Percentiles rank a stretch among this genome's conserved stretches.
phyloP scores from a whole-genome alignment of 2,888 invertebrate genomes.

The Petrolisthes manimaculis region DNA sequence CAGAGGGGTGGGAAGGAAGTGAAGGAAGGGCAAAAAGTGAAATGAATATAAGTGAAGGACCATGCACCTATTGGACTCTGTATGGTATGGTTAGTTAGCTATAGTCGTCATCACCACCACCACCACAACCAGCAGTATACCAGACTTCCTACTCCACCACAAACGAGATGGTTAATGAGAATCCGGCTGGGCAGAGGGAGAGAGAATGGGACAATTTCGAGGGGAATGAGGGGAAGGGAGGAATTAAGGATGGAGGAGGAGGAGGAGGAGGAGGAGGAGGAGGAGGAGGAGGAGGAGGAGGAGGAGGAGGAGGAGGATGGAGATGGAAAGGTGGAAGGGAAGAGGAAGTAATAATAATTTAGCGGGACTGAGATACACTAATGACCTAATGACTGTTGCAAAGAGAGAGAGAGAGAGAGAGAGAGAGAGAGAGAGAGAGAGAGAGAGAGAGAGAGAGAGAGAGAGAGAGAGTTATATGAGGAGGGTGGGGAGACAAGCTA shows the following conservation, averaged over 20 bases:
- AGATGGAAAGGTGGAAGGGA: neutral
- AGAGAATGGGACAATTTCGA: too few species aligned
- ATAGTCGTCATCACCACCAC: too few species aligned
- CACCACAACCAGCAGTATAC: too few species aligned
- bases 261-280: constrained; percentile 12
- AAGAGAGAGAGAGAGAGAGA: constrained; percentile 12
- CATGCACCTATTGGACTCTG: too few species aligned
- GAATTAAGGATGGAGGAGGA: neutral
- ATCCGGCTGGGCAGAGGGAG: too few species aligned
- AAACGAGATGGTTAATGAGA: too few species aligned
- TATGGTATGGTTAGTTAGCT: too few species aligned
- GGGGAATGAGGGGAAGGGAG: constrained; percentile 10
- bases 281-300: constrained; percentile 9
- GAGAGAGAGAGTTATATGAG: neutral
- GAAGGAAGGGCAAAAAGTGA: too few species aligned
- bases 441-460: neutral
- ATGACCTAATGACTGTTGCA: neutral
- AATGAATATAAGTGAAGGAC: too few species aligned
- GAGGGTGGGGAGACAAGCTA: neutral
- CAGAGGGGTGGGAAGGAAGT: too few species aligned
- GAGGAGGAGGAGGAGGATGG: constrained; percentile 2
- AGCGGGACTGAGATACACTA: neutral
- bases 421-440: constrained; percentile 10
- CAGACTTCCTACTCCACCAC: too few species aligned
- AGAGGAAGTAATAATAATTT: neutral